phyloP scores from a whole-genome alignment of 2,797 vertebrate genomes.

The Poeciliopsis infans region DNA sequence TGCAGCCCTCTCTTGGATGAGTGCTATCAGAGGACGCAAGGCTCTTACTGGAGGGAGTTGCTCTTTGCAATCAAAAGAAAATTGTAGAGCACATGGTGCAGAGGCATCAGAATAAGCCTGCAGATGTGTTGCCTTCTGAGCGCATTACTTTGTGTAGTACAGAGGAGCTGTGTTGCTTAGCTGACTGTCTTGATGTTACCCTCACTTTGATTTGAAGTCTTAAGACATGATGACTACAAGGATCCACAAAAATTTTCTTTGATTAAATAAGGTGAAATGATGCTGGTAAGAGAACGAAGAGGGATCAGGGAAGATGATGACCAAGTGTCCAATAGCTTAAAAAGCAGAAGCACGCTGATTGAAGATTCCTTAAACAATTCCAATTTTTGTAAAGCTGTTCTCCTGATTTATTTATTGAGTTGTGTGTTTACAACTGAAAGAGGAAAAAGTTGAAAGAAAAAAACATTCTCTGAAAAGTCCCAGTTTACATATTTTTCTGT shows the following conservation, averaged over 20 bases:
- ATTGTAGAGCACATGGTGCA: constrained; percentile 57
- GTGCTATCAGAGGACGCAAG: constrained; percentile 66
- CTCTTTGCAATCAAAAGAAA: constrained; percentile 78
- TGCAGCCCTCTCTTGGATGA: constrained; percentile 69
- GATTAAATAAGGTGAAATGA: constrained; percentile 45
- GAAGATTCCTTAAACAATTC: not conserved
- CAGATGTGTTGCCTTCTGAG: constrained; percentile 57
- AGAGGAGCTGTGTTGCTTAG: constrained; percentile 48
- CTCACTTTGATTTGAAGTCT: constrained; percentile 36
- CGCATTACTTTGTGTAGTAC: constrained; percentile 52
- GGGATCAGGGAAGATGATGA: constrained; percentile 27
- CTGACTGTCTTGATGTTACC: constrained; percentile 48
- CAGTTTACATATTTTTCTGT: not conserved
- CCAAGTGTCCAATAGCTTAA: constrained; percentile 8
- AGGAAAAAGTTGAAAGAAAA: not conserved
- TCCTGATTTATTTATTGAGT: not conserved
- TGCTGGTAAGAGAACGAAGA: constrained; percentile 14
- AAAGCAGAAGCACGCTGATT: not conserved
- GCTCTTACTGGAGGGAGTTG: constrained; percentile 68
- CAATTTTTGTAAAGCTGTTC: not conserved
- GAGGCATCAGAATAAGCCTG: constrained; percentile 65
- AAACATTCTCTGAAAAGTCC: not conserved
- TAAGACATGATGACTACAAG: constrained; percentile 30
- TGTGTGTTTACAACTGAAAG: not conserved
- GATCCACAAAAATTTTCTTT: constrained; percentile 48